Evolutionary conservation across 2,113 vertebrate species (phyloP), one percentile per base, ranked within the genome.

Genomic region (Oophaga pumilio): DNA sequence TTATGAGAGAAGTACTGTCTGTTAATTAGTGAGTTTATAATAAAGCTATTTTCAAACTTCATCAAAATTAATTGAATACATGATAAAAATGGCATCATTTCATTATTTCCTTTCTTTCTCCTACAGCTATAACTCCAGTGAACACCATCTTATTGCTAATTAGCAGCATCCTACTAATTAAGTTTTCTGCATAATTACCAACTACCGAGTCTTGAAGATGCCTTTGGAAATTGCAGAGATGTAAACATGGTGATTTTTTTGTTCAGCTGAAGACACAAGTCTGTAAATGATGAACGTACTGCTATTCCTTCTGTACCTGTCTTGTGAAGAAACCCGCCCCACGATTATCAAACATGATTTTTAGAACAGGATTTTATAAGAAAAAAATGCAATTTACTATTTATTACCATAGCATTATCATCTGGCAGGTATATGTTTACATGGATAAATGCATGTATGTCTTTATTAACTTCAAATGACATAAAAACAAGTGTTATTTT

Each of bases 141-240:
- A 62, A 69, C 0, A 7, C 59, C 76, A 76, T 64, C 52, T 82
- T 90, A 85, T 73, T 92, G 84, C 91, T 92, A 88, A 81, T 76
- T 81, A 88, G 83, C 89, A 88, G 59, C 24, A 0, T 87, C 73
- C 33, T 89, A 43, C 85, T 90, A 73, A 64, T 90, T 56, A 18
- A 43, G 87, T 71, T 87, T 20, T 64, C 18, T 50, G 18, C 85
- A 87, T 88, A 82, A 87, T 52, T 81, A 80, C 52, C 76, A 56
- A 18, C 85, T 81, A 43, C 15, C 0, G 85, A 85, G 89, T 76
- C 76, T 64, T 68, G 17, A 43, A 33, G 28, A 64, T 68, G 28
- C 20, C 18, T 17, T 68, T 66, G 82, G 68, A 66, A 89, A 89
- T 62, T 78, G 89, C 24, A 85, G 79, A 26, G 78, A 20, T 87